Evolutionary conservation across 2,113 vertebrate species (phyloP), one percentile per base, ranked within the genome.

Genomic region (Indri indri): DNA sequence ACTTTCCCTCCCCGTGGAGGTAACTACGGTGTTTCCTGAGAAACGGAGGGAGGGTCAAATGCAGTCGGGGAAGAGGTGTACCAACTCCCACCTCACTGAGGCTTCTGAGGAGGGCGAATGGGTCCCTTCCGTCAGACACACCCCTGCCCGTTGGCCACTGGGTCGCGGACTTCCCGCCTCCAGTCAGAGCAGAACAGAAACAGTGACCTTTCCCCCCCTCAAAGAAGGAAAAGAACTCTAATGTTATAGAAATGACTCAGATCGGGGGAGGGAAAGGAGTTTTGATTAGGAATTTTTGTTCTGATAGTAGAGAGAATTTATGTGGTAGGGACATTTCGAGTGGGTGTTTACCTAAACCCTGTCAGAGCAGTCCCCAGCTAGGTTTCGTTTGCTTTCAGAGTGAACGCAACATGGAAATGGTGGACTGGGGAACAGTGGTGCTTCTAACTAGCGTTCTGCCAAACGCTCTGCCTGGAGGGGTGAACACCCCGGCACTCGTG

Each of bases 391-490:
- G 63, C 73, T 74, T 63, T 92, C 37, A n/a, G 71, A 45, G 50
- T 2, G 7, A 37, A 34, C 32, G 0, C 14, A 0, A 0, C 9
- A 0, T 40, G 40, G 70, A 57, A 84, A 47, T 25, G 16, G 63
- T 12, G 63, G 70, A 11, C 23, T 34, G 23, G 23, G 32, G 59
- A n/a, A 23, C 8, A 18, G 34, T 2, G 52, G 23, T 4, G 17
- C 34, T 61, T 77, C 34, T 63, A 0, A 40, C 6, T 11, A 13
- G 59, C 32, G 4, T 66, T 74, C 85, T 65, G 47, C 73, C 40
- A 30, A 37, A 20, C 57, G 23, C 14, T 40, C 12, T 79, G 0
- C 30, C 40, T 13, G 3, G 61, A 42, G 25, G 37, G n/a, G 7
- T 30, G 42, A 63, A 47, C 17, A 23, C 12, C 12, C 42, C 8